Percentiles rank a stretch among this genome's conserved stretches.
These are phyloP conservation scores for Coenonympha glycerion DNA, from an alignment of 2,888 invertebrate species.

Conservation along the genomic window DNA sequence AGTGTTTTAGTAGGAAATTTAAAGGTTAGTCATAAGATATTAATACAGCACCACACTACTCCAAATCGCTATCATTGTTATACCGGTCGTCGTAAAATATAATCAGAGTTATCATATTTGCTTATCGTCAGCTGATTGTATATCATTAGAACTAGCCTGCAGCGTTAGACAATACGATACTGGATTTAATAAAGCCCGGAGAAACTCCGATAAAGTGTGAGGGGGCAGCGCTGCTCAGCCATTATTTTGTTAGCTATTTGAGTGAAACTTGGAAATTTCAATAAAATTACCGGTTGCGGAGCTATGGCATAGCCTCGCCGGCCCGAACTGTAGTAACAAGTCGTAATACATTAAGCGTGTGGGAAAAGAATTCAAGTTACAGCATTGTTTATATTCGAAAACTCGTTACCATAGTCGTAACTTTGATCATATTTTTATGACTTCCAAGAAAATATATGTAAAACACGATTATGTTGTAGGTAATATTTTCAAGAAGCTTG, in stretches of 20 bases:
- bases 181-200: slow-evolving; percentile 62
- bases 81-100: slow-evolving; percentile 7
- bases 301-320: slow-evolving; percentile 27
- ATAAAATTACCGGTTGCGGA: slow-evolving; percentile 53
- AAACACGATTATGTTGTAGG: neutral
- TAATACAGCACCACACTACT: no score
- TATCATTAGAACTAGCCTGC: slow-evolving; percentile 50
- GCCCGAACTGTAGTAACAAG: slow-evolving; percentile 18
- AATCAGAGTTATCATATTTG: slow-evolving; percentile 37
- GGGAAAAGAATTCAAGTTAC: slow-evolving; percentile 22
- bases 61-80: no score
- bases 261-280: slow-evolving; percentile 63
- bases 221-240: slow-evolving; percentile 48
- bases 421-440: slow-evolving; percentile 9
- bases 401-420: slow-evolving; percentile 10
- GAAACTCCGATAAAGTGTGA: slow-evolving; percentile 63
- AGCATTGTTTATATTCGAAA: slow-evolving; percentile 21
- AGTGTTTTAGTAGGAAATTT: no score
- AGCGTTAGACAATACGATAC: slow-evolving; percentile 52
- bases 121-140: slow-evolving; percentile 38
- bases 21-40: no score
- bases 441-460: slow-evolving; percentile 1
- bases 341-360: slow-evolving; percentile 22
- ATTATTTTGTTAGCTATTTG: slow-evolving; percentile 63
- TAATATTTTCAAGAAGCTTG: neutral